Evolutionary conservation across 1,140 invertebrate species (phyloP).

Genomic region (Popillia japonica): DNA sequence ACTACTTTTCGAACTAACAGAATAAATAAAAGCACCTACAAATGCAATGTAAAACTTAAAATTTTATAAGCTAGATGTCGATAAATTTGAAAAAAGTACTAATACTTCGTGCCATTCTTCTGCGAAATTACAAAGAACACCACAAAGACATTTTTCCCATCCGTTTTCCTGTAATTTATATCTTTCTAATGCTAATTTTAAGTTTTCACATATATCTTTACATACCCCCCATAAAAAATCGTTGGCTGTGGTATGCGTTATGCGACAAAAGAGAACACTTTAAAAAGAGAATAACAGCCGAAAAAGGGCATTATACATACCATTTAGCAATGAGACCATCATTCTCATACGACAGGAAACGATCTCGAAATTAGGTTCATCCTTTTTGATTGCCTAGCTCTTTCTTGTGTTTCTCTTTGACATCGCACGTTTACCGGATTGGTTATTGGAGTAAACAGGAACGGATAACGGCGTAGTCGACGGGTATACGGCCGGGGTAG

Average conservation of each 20-base stretch:
- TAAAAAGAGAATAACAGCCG: constrained; percentile 11
- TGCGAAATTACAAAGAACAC: no score
- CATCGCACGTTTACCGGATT: not conserved
- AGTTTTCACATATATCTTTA: not conserved
- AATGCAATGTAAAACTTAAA: no score
- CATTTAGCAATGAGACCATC: constrained; percentile 19
- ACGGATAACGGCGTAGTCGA: not conserved
- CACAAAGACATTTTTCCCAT: no score
- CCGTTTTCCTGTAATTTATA: not conserved
- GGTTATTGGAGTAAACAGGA: constrained; percentile 21
- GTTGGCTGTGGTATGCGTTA: no score
- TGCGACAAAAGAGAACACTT: not conserved
- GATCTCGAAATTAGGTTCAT: constrained; percentile 27
- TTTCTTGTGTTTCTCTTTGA: constrained; percentile 13
- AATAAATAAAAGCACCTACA: no score
- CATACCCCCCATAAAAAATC: no score
- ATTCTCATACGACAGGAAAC: constrained; percentile 3
- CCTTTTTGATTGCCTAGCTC: constrained; percentile 13
- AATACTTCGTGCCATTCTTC: no score
- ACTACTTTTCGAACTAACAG: no score
- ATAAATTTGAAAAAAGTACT: no score
- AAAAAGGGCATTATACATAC: constrained; percentile 16
- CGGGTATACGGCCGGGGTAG: not conserved
- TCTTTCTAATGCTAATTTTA: not conserved
- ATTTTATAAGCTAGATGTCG: no score